A percentile compares a stretch with the other conserved stretches of the same genome.
Evolutionary conservation across 1,140 invertebrate genomes (phyloP).

Genomic region (Venturia canescens): DNA sequence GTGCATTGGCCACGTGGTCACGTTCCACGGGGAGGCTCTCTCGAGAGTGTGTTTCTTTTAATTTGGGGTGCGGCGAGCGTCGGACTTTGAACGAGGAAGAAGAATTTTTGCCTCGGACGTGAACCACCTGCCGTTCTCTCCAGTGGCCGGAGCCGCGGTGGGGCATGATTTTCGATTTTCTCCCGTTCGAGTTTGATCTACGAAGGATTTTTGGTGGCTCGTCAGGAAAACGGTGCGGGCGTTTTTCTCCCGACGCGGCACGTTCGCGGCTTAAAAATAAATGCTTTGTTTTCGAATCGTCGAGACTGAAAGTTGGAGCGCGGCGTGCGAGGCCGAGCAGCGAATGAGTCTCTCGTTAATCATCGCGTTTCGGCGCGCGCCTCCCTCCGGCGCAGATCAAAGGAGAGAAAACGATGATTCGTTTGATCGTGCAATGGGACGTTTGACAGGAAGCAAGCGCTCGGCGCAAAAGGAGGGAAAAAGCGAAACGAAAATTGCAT

Average conservation of each 20-base stretch:
- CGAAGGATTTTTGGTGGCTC: not conserved
- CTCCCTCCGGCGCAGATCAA: not conserved
- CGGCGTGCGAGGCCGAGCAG: too few relatives aligned
- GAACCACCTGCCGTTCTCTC: not conserved
- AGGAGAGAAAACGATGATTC: conserved; percentile 1
- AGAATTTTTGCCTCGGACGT: not conserved
- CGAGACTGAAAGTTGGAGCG: not conserved
- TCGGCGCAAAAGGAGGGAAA: not conserved
- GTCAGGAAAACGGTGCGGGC: not conserved
- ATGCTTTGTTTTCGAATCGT: not conserved
- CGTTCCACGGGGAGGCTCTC: not conserved
- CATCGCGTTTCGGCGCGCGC: not conserved
- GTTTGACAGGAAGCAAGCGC: too few relatives aligned
- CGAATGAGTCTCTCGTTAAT: not conserved
- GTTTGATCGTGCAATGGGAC: conserved; percentile 10
- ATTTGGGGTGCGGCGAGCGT: not conserved
- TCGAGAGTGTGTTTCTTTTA: not conserved
- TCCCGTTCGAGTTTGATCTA: not conserved
- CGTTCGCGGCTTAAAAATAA: not conserved
- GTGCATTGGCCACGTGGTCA: not conserved
- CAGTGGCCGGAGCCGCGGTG: not conserved
- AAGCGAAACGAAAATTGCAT: not conserved
- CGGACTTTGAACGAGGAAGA: not conserved
- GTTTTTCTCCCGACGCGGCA: not conserved
- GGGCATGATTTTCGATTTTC: conserved; percentile 4